Evolutionary conservation across 2,797 vertebrate genomes (phyloP).

Genomic region (Sebastes iracundus): DNA sequence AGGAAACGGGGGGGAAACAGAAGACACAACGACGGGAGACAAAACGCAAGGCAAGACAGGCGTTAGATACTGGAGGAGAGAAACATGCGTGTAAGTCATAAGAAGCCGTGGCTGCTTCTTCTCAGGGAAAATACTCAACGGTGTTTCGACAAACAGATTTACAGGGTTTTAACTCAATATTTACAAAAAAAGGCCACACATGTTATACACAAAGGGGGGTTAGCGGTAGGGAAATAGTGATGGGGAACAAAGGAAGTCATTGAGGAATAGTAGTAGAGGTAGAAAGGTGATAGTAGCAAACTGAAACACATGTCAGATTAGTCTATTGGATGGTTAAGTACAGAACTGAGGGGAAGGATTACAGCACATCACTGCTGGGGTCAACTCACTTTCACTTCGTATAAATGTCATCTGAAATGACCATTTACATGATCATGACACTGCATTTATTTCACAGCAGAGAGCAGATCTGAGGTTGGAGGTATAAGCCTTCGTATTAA

Average conservation of each 20-base stretch:
- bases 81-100: constrained; percentile 82
- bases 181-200: constrained; percentile 22
- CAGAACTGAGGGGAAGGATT: constrained; percentile 15
- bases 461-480: constrained; percentile 1
- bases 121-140: constrained; percentile 41
- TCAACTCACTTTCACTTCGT: constrained; percentile 63
- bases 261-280: background rate
- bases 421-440: constrained; percentile 44
- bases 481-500: constrained; percentile 14
- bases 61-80: constrained; percentile 73
- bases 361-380: constrained; percentile 28
- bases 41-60: constrained; percentile 81
- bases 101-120: constrained; percentile 37
- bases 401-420: constrained; percentile 37
- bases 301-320: constrained; percentile 27
- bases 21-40: constrained; percentile 89
- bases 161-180: constrained; percentile 21
- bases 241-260: constrained; percentile 8
- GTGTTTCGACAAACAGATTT: constrained; percentile 23
- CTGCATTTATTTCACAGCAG: constrained; percentile 20
- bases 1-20: constrained; percentile 64
- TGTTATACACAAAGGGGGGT: constrained; percentile 1
- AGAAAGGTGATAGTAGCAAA: constrained; percentile 23
- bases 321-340: constrained; percentile 18
- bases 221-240: constrained; percentile 10